These are phyloP conservation scores for Esox lucius DNA, from an alignment of 2,797 vertebrate genomes.

Conservation along the genomic window DNA sequence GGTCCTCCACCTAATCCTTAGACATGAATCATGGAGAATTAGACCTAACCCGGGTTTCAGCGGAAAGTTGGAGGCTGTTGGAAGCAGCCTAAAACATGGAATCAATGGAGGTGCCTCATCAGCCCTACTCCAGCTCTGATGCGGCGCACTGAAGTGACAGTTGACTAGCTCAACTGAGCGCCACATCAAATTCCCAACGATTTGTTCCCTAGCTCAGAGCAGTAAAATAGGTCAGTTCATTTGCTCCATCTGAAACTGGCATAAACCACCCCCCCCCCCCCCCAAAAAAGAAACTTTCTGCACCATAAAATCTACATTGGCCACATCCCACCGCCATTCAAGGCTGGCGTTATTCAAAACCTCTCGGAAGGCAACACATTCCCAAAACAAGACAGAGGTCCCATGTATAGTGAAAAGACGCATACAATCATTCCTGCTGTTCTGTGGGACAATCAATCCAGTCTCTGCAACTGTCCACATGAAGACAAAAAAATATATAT, in stretches of 20 bases:
- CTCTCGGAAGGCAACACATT: conserved; percentile 36
- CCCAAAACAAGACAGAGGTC: conserved; percentile 54
- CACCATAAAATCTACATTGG: conserved; percentile 21
- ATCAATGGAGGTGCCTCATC: not conserved
- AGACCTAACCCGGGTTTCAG: not conserved
- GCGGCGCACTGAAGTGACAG: not conserved
- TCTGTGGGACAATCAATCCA: conserved; percentile 69
- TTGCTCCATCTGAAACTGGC: not conserved
- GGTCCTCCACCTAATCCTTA: not conserved
- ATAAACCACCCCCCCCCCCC: not conserved
- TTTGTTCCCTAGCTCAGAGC: not conserved
- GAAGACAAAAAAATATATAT: conserved; percentile 59
- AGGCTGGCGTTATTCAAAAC: conserved; percentile 40
- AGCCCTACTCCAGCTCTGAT: not conserved
- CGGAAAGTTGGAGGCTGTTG: not conserved
- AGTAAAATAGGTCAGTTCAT: conserved; percentile 13
- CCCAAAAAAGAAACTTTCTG: not conserved
- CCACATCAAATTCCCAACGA: not conserved
- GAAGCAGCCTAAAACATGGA: not conserved
- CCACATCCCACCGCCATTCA: conserved; percentile 46
- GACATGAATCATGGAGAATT: not conserved
- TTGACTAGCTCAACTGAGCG: not conserved
- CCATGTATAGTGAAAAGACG: conserved; percentile 39
- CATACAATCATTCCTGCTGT: conserved; percentile 71
- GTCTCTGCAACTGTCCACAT: conserved; percentile 66